Percentiles rank a stretch among this genome's conserved stretches.
Conservation (phyloP, 1,140 invertebrate genomes). For the Caligus rogercresseyi region DNA sequence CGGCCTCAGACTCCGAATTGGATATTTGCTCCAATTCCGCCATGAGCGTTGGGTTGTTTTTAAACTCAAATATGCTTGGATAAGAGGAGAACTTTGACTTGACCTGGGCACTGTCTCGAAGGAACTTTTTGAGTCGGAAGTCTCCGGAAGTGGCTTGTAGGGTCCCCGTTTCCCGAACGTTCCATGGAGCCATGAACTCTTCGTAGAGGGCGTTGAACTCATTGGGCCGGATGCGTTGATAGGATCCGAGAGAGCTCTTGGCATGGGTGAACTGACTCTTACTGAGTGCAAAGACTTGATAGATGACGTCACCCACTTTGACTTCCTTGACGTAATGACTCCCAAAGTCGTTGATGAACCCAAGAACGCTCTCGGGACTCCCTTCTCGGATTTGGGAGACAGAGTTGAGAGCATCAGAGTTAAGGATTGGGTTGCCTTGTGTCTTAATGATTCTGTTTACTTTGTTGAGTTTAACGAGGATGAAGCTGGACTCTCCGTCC, state of each 20-base stretch:
- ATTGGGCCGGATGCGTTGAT: not conserved
- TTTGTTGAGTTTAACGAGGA: constrained; percentile 12
- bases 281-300: constrained; percentile 12
- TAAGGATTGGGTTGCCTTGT: not conserved
- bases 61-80: constrained; percentile 16
- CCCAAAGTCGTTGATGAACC: constrained; percentile 13
- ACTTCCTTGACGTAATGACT: constrained; percentile 14
- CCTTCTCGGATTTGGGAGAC: not conserved
- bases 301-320: constrained; percentile 11
- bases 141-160: not conserved
- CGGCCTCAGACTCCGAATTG: not conserved
- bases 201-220: not conserved
- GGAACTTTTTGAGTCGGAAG: not conserved
- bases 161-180: constrained; percentile 2
- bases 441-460: not conserved
- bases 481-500: constrained; percentile 8
- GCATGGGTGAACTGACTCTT: not conserved
- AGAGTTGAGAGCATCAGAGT: not conserved
- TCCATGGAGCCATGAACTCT: constrained; percentile 10
- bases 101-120: not conserved
- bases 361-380: not conserved
- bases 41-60: not conserved
- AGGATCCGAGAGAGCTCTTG: not conserved
- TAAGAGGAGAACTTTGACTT: not conserved
- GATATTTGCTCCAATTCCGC: constrained; percentile 2